Evolutionary conservation across 2,888 invertebrate species (phyloP).

Genomic region (Drosophila ustulata): DNA sequence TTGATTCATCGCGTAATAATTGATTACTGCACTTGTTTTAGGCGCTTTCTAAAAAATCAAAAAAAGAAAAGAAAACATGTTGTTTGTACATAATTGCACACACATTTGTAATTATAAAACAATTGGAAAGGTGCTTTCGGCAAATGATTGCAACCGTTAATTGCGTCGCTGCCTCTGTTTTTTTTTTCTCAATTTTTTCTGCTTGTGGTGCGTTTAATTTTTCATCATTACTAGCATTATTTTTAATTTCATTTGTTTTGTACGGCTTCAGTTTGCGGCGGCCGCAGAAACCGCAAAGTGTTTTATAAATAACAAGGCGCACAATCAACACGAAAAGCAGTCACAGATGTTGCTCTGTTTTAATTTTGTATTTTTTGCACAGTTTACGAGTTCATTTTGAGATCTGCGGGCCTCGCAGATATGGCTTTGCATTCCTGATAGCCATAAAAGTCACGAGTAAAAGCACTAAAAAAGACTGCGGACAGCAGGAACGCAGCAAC

Average conservation of each 20-base stretch:
- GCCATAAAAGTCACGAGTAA: constrained; percentile 47
- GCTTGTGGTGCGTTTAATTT: constrained; percentile 9
- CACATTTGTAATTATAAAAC: constrained; percentile 57
- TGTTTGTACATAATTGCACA: constrained; percentile 37
- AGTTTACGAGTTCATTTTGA: constrained; percentile 39
- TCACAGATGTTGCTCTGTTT: constrained; percentile 14
- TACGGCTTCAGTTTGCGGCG: constrained; percentile 55
- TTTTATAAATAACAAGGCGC: constrained; percentile 52
- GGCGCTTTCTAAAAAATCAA: constrained; percentile 68
- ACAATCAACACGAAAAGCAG: constrained; percentile 22
- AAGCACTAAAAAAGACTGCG: background rate
- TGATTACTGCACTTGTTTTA: constrained; percentile 75
- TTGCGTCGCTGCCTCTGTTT: constrained; percentile 11
- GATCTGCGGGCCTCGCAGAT: constrained; percentile 16
- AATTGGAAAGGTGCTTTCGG: constrained; percentile 70
- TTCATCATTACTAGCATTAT: background rate
- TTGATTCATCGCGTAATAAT: constrained; percentile 69
- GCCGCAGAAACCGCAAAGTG: constrained; percentile 49
- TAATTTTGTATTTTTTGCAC: constrained; percentile 21
- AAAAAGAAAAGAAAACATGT: constrained; percentile 35
- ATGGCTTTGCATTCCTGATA: constrained; percentile 45
- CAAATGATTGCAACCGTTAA: constrained; percentile 45
- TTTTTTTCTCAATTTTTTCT: background rate
- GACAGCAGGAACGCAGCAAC: too few relatives aligned
- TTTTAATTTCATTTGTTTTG: constrained; percentile 46